phyloP scores from a whole-genome alignment of 2,113 vertebrate genomes.

The Orycteropus afer region DNA sequence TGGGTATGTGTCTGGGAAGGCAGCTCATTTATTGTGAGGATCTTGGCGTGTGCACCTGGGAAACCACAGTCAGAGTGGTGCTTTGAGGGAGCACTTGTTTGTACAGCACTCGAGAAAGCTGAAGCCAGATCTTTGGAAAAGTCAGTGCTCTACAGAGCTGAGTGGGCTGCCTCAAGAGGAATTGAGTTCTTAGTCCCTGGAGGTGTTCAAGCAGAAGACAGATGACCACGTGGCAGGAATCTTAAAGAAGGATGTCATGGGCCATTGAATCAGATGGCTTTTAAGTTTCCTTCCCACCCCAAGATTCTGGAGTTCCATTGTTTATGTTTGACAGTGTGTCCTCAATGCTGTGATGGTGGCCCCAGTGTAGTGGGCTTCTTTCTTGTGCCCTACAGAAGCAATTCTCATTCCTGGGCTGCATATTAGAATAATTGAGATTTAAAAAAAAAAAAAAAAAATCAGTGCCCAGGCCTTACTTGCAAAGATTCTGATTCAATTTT shows the following conservation, averaged over 20 bases:
- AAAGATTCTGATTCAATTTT: not conserved
- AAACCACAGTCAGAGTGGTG: not conserved
- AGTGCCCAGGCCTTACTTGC: not conserved
- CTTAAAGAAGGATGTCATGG: not conserved
- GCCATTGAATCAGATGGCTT: not conserved
- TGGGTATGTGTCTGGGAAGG: not conserved
- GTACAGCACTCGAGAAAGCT: not conserved
- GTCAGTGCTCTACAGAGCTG: not conserved
- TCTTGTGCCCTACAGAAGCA: not conserved
- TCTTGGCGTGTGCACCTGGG: rapidly evolving
- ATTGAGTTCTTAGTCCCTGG: not conserved
- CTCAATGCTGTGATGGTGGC: too few relatives aligned
- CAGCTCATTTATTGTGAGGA: not conserved
- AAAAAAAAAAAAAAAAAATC: not conserved
- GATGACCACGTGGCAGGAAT: not conserved
- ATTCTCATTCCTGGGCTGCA: not conserved
- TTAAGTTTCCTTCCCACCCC: not conserved
- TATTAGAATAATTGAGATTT: not conserved
- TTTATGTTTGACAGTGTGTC: not conserved
- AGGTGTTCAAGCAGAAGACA: not conserved
- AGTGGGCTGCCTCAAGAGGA: not conserved
- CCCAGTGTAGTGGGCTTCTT: not conserved
- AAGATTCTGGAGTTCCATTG: not conserved
- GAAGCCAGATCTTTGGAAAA: not conserved
- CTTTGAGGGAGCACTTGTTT: not conserved